Base-by-base conservation (phyloP, 2,797 vertebrate genomes). In the Pipistrellus nathusii region DNA sequence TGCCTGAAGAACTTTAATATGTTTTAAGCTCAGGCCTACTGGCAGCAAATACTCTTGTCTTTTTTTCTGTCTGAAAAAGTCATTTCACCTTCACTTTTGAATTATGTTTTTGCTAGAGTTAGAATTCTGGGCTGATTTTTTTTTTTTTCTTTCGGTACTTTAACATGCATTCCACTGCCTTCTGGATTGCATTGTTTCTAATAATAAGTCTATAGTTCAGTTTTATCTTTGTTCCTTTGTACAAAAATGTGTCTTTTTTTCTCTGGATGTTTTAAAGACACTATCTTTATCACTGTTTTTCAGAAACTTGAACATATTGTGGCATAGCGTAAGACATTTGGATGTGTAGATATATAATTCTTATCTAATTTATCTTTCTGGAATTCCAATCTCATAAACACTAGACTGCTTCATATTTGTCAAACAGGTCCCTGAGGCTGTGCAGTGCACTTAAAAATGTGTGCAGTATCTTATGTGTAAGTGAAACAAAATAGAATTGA, bases 1-100 rank as follows among this genome's bases (percentile, higher is more conserved):
- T 83, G 85, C 71, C 75, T 55, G 44, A 78, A 82, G 71, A 73
- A 75, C 73, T 72, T 75, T 27, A 68, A 77, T 46, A 38, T 55
- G 55, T 96, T 91, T 78, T 32, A 80, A 82, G 48, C 41, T 62
- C 88, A 83, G 71, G 38, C 27, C 14, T 78, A 5, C 44, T 85
- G 87, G 82, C 72, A 94, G 77, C 78, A 55, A 69, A 44, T 55
- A 30, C 35, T 59, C 41, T 88, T 90, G 75, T 93, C 91, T 93
- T 92, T 62, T 78, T 75, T 77, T 83, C 82, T 93, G 78, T 91
- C 87, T 89, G 90, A 77, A 93, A 95, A 95, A 93, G 30, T 53
- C 80, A 93, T 94, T 94, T 85, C 62, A 85, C 84, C 73, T 93
- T 88, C 80, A 78, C 55, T 94, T 94, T 66, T 71, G 71, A 94